Conservation (phyloP, 2,888 invertebrate species). For the Poecilus cupreus region DNA sequence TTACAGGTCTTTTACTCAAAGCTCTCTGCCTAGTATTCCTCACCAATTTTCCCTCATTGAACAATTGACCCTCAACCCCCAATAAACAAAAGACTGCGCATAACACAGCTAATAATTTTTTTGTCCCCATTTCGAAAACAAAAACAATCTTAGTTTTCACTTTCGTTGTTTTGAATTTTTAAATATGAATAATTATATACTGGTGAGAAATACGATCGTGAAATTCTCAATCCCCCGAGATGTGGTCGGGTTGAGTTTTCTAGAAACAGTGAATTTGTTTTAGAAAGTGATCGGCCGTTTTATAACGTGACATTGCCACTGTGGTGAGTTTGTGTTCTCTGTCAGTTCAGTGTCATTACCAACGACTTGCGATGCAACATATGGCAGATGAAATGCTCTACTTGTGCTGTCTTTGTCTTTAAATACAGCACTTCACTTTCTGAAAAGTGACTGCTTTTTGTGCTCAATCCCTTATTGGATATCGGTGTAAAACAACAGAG, state of each 20-base stretch:
- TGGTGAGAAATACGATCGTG: background rate
- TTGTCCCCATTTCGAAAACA: background rate
- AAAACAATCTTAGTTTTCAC: background rate
- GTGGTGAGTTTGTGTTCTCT: slow-evolving; percentile 2
- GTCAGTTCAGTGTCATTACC: slow-evolving; percentile 42
- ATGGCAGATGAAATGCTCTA: slow-evolving; percentile 45
- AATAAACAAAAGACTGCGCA: background rate
- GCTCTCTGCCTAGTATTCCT: slow-evolving; percentile 2
- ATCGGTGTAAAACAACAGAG: background rate
- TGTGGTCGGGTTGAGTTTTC: slow-evolving; percentile 9
- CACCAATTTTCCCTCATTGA: background rate
- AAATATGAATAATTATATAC: too few species aligned
- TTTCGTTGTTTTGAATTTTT: background rate
- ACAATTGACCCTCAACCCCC: background rate
- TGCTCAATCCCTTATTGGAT: slow-evolving; percentile 2
- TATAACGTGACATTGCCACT: slow-evolving; percentile 9
- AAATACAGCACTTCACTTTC: slow-evolving; percentile 32
- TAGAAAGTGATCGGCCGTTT: slow-evolving; percentile 39
- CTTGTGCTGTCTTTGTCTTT: slow-evolving; percentile 2
- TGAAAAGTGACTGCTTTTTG: slow-evolving; percentile 12
- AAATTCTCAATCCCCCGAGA: background rate
- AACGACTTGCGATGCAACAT: slow-evolving; percentile 2
- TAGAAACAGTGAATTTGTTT: slow-evolving; percentile 31
- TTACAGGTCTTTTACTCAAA: background rate
- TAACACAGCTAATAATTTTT: background rate